Conservation (phyloP, 2,888 invertebrate species). For the Luffia ferchaultella region DNA sequence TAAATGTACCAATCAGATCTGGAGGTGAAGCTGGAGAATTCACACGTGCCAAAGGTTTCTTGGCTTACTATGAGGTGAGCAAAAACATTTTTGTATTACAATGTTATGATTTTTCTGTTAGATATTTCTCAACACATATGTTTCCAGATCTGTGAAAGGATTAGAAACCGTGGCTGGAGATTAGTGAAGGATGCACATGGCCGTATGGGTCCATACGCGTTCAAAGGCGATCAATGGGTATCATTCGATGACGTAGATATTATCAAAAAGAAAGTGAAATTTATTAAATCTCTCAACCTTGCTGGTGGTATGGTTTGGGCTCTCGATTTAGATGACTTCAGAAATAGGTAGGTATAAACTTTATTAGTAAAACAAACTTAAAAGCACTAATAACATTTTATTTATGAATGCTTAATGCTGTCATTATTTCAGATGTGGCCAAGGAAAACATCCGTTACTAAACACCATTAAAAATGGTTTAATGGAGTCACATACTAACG, state of each 20-base stretch:
- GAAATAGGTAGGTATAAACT: constrained; percentile 53
- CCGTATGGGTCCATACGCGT: constrained; percentile 89
- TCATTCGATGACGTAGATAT: constrained; percentile 86
- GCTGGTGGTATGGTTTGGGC: constrained; percentile 95
- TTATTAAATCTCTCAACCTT: constrained; percentile 76
- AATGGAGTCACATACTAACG: constrained; percentile 44
- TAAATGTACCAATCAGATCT: constrained; percentile 79
- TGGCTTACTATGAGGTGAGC: constrained; percentile 86
- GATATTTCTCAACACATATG: constrained; percentile 12
- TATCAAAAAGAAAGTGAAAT: constrained; percentile 80
- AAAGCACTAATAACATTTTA: neutral
- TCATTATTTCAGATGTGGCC: constrained; percentile 69
- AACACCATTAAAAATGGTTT: constrained; percentile 79
- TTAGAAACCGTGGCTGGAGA: constrained; percentile 80
- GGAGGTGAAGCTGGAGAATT: constrained; percentile 87
- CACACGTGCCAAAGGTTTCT: constrained; percentile 84
- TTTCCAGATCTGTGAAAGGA: constrained; percentile 79
- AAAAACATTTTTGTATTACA: neutral
- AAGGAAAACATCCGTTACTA: constrained; percentile 82
- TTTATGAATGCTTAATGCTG: neutral
- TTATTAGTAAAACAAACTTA: neutral
- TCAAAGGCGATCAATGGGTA: constrained; percentile 90
- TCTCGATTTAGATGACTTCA: constrained; percentile 87
- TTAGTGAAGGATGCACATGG: constrained; percentile 79
- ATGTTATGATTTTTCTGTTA: constrained; percentile 6